Conservation (phyloP, 2,888 invertebrate genomes). For the Hyalella azteca region DNA sequence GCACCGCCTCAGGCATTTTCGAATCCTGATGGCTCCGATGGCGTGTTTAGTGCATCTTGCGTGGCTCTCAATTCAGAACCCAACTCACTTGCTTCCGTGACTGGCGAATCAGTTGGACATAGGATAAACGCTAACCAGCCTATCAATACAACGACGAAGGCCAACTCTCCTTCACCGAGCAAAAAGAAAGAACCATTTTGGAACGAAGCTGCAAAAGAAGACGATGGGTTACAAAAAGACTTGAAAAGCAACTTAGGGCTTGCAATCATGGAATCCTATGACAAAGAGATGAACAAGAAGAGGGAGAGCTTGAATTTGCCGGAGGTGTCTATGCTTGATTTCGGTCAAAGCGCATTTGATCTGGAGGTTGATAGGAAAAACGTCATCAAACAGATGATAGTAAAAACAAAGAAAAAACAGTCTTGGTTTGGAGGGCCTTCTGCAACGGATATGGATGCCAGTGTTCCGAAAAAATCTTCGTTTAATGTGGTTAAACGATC, state of each 20-base stretch:
- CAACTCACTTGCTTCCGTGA: conserved; percentile 47
- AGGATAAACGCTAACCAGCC: not conserved
- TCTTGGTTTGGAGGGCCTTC: conserved; percentile 48
- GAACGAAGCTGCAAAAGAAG: not conserved
- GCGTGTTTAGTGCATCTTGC: conserved; percentile 44
- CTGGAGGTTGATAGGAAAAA: conserved; percentile 49
- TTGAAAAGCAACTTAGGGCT: conserved; percentile 44
- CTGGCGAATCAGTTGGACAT: conserved; percentile 44
- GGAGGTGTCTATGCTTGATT: conserved; percentile 53
- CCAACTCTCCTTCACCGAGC: not conserved
- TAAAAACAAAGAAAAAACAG: conserved; percentile 55
- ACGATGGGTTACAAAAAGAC: not conserved
- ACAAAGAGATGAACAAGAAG: conserved; percentile 46
- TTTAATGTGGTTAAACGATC: conserved; percentile 1
- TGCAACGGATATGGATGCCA: conserved; percentile 2
- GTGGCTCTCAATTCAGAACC: conserved; percentile 47
- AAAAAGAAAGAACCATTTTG: not conserved
- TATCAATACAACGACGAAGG: not conserved
- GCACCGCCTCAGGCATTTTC: conserved; percentile 48
- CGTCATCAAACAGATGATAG: conserved; percentile 57
- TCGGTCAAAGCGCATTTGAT: conserved; percentile 48
- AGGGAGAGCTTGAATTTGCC: conserved; percentile 54
- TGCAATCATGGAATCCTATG: conserved; percentile 55
- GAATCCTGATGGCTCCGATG: conserved; percentile 43
- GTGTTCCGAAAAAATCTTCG: not conserved